Evolutionary conservation across 2,797 vertebrate genomes (phyloP).

Genomic region (Menidia menidia): DNA sequence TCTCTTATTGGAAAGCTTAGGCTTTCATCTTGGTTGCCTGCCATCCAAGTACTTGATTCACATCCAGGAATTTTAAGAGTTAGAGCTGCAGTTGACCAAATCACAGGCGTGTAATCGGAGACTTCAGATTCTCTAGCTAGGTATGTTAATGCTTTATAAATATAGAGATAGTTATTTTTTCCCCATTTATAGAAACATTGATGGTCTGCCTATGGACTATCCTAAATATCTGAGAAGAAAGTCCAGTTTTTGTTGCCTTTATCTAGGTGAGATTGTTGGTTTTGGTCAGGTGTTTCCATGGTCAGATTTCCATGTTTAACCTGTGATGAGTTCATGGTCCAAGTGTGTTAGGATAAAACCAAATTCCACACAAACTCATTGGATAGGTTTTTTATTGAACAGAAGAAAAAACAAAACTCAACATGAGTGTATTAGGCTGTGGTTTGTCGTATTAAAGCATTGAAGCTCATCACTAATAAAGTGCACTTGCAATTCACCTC

Average conservation of each 20-base stretch:
- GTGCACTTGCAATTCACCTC: constrained; percentile 81
- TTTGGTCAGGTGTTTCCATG: background rate
- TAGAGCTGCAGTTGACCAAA: too few species aligned
- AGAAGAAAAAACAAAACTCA: constrained; percentile 65
- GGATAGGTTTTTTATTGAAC: constrained; percentile 78
- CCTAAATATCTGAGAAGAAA: background rate
- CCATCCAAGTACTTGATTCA: too few species aligned
- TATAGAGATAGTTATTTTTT: too few species aligned
- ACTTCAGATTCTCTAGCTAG: too few species aligned
- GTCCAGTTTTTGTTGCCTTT: background rate
- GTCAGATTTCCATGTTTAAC: background rate
- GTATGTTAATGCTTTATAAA: too few species aligned
- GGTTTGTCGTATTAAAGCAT: constrained; percentile 75
- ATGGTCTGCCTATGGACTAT: background rate
- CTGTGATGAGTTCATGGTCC: background rate
- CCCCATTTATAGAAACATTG: background rate
- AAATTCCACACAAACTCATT: constrained; percentile 1
- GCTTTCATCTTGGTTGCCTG: too few species aligned
- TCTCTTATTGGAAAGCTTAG: too few species aligned
- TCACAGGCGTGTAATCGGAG: too few species aligned
- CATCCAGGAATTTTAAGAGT: too few species aligned
- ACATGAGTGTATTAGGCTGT: constrained; percentile 67
- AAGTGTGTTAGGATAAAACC: background rate
- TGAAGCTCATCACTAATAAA: constrained; percentile 80
- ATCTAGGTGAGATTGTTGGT: background rate